These are phyloP conservation scores for Dasyornis broadbenti DNA, from an alignment of 2,113 vertebrate species.

Conservation along the genomic window DNA sequence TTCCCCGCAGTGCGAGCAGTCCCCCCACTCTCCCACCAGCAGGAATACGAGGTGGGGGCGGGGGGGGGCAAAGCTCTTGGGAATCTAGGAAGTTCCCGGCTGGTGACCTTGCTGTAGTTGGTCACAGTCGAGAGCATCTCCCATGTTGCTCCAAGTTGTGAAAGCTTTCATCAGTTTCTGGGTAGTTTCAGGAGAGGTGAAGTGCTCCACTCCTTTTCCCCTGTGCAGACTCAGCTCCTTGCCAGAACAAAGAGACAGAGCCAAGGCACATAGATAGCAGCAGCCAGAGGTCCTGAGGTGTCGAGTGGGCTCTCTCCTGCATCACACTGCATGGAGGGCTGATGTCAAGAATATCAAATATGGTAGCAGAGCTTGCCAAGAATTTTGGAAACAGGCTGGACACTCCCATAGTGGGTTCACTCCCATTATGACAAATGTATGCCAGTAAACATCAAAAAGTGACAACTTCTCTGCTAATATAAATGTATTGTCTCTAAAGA, in stretches of 20 bases:
- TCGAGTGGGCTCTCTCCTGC: not conserved
- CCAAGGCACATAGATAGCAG: rapidly evolving
- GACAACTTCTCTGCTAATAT: not conserved
- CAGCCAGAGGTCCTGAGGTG: not conserved
- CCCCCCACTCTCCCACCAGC: rapidly evolving
- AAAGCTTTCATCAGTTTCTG: not conserved
- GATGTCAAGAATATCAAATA: not conserved
- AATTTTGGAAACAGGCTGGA: not conserved
- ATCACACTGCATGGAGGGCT: rapidly evolving
- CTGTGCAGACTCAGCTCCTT: too few relatives aligned
- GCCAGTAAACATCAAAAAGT: not conserved
- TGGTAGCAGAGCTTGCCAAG: not conserved
- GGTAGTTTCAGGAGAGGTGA: too few relatives aligned
- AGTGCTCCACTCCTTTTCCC: not conserved
- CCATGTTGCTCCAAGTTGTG: not conserved
- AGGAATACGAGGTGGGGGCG: rapidly evolving
- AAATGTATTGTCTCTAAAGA: not conserved
- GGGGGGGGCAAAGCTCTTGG: not conserved
- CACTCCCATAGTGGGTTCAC: not conserved
- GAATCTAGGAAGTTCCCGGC: not conserved
- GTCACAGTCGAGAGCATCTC: not conserved
- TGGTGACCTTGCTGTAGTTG: not conserved
- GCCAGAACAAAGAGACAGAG: too few relatives aligned
- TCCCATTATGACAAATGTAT: not conserved
- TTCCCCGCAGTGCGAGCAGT: rapidly evolving